Conservation (phyloP, 2,113 vertebrate species). For the Delphinus delphis region DNA sequence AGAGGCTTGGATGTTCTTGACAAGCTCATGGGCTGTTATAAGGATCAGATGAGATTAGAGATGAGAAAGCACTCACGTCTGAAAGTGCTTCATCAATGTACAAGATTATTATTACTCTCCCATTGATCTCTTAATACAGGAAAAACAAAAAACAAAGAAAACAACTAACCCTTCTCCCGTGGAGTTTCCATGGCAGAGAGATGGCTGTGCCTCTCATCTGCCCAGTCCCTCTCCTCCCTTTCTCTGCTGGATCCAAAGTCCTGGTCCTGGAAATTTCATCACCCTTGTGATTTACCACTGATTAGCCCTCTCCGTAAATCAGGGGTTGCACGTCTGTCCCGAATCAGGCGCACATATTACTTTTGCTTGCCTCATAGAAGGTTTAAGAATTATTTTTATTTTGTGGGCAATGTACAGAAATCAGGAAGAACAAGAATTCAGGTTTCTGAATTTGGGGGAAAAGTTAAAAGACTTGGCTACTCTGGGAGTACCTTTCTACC, state of each 20-base stretch:
- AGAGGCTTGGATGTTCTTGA: neutral
- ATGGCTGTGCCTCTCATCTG: neutral
- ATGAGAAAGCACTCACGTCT: neutral
- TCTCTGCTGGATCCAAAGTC: neutral
- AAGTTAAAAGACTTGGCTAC: neutral
- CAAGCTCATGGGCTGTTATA: neutral
- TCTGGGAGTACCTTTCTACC: rapidly evolving
- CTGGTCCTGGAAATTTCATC: neutral
- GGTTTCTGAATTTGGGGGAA: neutral
- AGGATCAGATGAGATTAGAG: constrained; percentile 31
- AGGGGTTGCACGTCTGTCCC: neutral
- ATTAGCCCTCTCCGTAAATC: neutral
- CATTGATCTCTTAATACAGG: constrained; percentile 35
- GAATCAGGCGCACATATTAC: neutral
- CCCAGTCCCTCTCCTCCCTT: neutral
- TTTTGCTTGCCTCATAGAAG: neutral
- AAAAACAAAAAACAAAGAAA: rapidly evolving
- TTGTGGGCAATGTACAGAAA: neutral
- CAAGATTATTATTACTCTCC: constrained; percentile 42
- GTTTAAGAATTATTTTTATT: neutral
- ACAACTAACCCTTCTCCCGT: neutral
- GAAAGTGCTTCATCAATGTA: constrained; percentile 3
- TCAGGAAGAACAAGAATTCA: neutral
- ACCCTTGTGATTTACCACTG: neutral
- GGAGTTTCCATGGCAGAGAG: constrained; percentile 3